phyloP scores from a whole-genome alignment of 2,113 vertebrate genomes.

The Rhinoptilus africanus region DNA sequence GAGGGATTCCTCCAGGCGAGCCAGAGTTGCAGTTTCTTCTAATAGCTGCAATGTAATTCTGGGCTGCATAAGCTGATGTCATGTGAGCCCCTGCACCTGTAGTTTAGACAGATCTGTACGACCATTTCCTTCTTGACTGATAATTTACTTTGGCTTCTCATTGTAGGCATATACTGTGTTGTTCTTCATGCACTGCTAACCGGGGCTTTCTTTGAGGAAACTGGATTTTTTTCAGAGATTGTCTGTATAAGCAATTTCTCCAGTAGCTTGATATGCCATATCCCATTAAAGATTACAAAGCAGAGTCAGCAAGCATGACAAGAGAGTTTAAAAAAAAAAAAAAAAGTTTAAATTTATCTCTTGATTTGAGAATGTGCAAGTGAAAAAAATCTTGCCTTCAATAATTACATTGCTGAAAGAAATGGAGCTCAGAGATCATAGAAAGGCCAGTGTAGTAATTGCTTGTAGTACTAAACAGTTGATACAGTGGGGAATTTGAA shows the following conservation, averaged over 20 bases:
- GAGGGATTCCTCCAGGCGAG: background rate
- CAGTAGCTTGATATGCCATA: constrained; percentile 25
- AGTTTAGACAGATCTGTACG: background rate
- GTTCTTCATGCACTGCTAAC: constrained; percentile 1
- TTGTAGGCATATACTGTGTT: background rate
- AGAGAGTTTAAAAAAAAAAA: background rate
- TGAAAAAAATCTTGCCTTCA: constrained; percentile 1
- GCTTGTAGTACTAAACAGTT: constrained; percentile 50
- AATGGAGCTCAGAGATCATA: constrained; percentile 42
- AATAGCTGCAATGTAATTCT: background rate
- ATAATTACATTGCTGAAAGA: constrained; percentile 61
- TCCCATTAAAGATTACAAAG: constrained; percentile 59
- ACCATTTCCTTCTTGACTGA: background rate
- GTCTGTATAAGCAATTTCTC: constrained; percentile 27
- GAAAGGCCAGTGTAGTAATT: constrained; percentile 51
- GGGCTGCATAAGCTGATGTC: background rate
- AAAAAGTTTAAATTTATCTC: background rate
- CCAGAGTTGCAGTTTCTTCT: background rate
- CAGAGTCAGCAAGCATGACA: constrained; percentile 34
- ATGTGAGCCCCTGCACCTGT: background rate
- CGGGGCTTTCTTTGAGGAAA: background rate
- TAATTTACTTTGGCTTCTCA: constrained; percentile 6
- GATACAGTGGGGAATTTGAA: constrained; percentile 33
- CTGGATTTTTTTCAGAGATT: background rate
- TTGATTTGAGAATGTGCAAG: constrained; percentile 43